Percentiles rank a stretch among this genome's conserved stretches.
Evolutionary conservation across 2,113 vertebrate genomes (phyloP).

Genomic region (Lipophrys pholis): DNA sequence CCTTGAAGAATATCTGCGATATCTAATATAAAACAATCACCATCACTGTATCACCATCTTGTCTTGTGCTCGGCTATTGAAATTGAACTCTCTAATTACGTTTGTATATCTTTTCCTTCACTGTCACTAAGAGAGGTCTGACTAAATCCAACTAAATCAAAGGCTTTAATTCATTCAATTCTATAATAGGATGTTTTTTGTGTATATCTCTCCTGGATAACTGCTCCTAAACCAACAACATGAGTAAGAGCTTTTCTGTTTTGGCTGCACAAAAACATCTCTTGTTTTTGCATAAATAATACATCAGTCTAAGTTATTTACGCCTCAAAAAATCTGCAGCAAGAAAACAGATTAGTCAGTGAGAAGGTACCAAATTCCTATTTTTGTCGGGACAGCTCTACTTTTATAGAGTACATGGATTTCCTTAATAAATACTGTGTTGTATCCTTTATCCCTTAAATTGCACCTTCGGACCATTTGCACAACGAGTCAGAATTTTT

Average conservation of each 20-base stretch:
- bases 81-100: no score
- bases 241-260: neutral
- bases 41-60: no score
- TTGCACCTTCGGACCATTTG: slow-evolving; percentile 26
- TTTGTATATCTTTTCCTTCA: no score
- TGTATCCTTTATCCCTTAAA: slow-evolving; percentile 45
- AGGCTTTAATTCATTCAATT: neutral
- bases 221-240: neutral
- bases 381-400: slow-evolving; percentile 6
- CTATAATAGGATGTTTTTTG: neutral
- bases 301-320: slow-evolving; percentile 33
- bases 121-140: no score
- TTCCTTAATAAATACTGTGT: neutral
- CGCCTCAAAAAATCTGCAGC: slow-evolving; percentile 9
- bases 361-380: slow-evolving; percentile 25
- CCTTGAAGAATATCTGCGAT: no score
- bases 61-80: no score
- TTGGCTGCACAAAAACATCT: neutral
- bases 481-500: neutral
- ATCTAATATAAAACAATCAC: no score
- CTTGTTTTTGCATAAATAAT: slow-evolving; percentile 42
- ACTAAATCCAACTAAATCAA: no score
- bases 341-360: slow-evolving; percentile 4
- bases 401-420: slow-evolving; percentile 33
- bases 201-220: neutral